Conservation (phyloP, 2,113 vertebrate genomes). For the Chaetodon auriga region DNA sequence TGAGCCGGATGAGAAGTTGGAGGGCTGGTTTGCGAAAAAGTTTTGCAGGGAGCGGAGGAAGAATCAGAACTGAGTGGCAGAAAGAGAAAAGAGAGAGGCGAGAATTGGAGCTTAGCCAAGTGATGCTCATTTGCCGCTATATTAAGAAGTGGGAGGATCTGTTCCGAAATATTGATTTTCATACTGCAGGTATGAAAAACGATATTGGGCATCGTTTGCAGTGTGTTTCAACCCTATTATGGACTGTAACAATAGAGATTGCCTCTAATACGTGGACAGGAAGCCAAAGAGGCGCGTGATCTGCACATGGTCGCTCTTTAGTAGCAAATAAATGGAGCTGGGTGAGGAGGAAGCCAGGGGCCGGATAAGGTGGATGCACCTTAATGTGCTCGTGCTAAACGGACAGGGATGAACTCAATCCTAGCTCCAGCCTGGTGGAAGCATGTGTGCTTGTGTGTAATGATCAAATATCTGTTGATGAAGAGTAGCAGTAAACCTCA, state of each 20-base stretch:
- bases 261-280: conserved; percentile 70
- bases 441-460: not conserved
- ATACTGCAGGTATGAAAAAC: conserved; percentile 69
- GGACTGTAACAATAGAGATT: conserved; percentile 63
- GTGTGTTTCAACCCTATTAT: conserved; percentile 72
- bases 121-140: conserved; percentile 68
- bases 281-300: conserved; percentile 38
- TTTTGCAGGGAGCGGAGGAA: conserved; percentile 37
- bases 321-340: conserved; percentile 37
- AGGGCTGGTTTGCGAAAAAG: not conserved
- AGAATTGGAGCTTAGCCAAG: conserved; percentile 61
- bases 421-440: conserved; percentile 11
- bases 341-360: not conserved
- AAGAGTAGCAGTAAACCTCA: conserved; percentile 7
- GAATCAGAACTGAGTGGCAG: conserved; percentile 45
- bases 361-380: conserved; percentile 13
- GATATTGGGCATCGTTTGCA: conserved; percentile 66
- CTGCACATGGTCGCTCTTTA: not conserved
- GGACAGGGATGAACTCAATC: conserved; percentile 22
- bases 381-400: conserved; percentile 4
- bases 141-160: conserved; percentile 62
- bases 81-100: conserved; percentile 34
- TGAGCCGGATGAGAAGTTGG: not conserved
- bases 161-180: conserved; percentile 61
- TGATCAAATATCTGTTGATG: conserved; percentile 18